Evolutionary conservation across 1,140 invertebrate species (phyloP), one percentile per base, ranked within the genome.

Genomic region (Zaprionus nigranus): DNA sequence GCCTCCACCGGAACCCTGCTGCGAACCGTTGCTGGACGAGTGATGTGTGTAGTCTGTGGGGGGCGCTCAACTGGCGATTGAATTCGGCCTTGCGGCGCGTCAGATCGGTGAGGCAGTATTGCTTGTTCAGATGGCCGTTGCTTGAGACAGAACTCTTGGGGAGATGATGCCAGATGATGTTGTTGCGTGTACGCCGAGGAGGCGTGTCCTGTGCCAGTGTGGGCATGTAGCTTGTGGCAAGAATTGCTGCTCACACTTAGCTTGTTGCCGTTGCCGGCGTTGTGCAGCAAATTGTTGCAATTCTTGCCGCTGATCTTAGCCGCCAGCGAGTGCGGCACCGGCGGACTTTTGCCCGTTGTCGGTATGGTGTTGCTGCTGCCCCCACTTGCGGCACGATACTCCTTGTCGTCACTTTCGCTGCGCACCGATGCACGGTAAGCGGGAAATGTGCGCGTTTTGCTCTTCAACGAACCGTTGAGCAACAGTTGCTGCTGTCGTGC

Each of bases 11-110:
- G 81, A 87, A 49, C 83, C 83, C 64, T 87, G 85, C 80, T 87
- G 85, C 2, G 81, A 90, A 28, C 90, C 81, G 90, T 91, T 92
- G 71, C 79, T 90, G 59, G 80, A 88, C 54, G 80, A 85, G 62
- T 92, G 87, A 43, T 82, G 82, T 11, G 90, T 91, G 49, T 86
- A 92, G 64, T 92, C 88, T 30, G 86, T 92, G 30, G 92, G 92
- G 92, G 0, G 92, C 92, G 68, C 92, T 92, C 26, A 92, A 79
- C 82, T 92, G 92, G 61, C 92, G 92, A 91, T 92, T 92, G 69
- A 92, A 92, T 53, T 92, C 92, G 63, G 91, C 87, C 78, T 93
- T 93, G 72, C 91, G 91, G n/a, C 90, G 87, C 30, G 81, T 92
- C 30, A 92, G 64, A 74, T 92, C 91, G 40, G 91, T 92, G 28